Evolutionary conservation across 2,113 vertebrate species (phyloP).

Genomic region (Nycticryphes semicollaris): DNA sequence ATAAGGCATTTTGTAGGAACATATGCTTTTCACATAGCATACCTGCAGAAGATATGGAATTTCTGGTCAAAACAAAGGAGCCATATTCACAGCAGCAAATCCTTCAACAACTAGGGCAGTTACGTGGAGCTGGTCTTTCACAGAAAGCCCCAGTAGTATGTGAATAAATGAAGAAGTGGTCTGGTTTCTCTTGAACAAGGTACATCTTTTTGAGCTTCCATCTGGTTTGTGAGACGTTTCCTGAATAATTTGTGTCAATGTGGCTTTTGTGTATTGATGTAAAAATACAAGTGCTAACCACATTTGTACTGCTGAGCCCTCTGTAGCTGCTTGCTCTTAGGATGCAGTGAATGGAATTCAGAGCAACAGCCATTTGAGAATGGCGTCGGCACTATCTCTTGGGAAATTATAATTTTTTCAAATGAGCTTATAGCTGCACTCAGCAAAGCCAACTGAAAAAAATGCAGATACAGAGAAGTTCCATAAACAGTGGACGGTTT

Average conservation of each 20-base stretch:
- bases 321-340: background rate
- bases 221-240: constrained; percentile 53
- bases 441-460: background rate
- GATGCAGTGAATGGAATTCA: background rate
- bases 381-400: background rate
- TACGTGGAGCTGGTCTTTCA: background rate
- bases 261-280: constrained; percentile 59
- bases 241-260: constrained; percentile 65
- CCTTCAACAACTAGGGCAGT: background rate
- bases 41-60: background rate
- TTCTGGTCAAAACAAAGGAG: background rate
- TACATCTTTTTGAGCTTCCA: constrained; percentile 44
- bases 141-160: background rate
- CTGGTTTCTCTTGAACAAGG: constrained; percentile 60
- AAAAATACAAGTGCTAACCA: constrained; percentile 56
- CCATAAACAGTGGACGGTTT: background rate
- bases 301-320: constrained; percentile 24
- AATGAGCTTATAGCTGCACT: background rate
- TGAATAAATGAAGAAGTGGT: background rate
- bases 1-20: background rate
- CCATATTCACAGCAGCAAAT: background rate
- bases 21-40: background rate
- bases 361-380: background rate
- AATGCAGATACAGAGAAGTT: background rate
- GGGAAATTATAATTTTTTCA: constrained; percentile 4